Evolutionary conservation across 2,113 vertebrate species (phyloP).

Genomic region (Ginglymostoma cirratum): DNA sequence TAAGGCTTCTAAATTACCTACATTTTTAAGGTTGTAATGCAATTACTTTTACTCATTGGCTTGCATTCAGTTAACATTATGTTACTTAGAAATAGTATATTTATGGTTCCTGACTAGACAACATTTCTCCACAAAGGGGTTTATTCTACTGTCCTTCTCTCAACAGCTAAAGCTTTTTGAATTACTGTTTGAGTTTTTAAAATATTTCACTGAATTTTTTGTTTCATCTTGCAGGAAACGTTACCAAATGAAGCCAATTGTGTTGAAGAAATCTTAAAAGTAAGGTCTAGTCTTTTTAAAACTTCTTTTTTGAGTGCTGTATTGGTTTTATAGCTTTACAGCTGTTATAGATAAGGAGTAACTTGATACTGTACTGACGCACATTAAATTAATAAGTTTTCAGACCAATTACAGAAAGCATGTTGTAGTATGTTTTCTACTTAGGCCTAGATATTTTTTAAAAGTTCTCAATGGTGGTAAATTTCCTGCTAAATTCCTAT

Average conservation of each 20-base stretch:
- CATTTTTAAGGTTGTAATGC: neutral
- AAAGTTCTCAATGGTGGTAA: neutral
- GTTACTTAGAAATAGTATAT: neutral
- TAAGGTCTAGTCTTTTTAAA: conserved; percentile 49
- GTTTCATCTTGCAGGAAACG: conserved; percentile 47
- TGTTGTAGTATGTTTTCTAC: neutral
- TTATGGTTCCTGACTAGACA: neutral
- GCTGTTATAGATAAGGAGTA: neutral
- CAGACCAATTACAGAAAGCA: neutral
- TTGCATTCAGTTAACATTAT: neutral
- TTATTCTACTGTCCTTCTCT: neutral
- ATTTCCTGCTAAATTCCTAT: neutral
- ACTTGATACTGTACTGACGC: conserved; percentile 8
- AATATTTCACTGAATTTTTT: neutral
- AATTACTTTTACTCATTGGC: neutral
- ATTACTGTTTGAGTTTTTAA: neutral
- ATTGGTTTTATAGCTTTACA: neutral
- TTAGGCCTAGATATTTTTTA: neutral
- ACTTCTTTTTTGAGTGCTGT: neutral
- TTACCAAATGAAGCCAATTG: conserved; percentile 68
- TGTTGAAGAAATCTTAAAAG: conserved; percentile 86
- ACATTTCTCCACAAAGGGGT: neutral
- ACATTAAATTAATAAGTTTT: neutral
- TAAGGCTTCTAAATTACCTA: neutral
- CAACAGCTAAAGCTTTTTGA: neutral